phyloP scores from a whole-genome alignment of 1,140 invertebrate species.

The Gonioctena quinquepunctata region DNA sequence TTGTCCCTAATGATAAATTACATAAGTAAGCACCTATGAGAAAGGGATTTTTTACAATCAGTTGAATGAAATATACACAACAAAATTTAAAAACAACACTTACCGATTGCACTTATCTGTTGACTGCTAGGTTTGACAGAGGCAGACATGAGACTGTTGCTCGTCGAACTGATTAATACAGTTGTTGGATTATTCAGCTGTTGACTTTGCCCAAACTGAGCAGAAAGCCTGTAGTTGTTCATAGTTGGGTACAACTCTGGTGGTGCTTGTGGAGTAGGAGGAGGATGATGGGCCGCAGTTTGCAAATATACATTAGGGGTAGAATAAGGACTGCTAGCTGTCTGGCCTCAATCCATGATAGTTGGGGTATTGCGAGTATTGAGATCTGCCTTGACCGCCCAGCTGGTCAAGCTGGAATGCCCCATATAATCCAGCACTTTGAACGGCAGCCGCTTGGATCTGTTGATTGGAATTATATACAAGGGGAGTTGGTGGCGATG shows the following conservation, averaged over 20 bases:
- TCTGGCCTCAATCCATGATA: slow-evolving; percentile 60
- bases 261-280: slow-evolving; percentile 62
- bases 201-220: slow-evolving; percentile 75
- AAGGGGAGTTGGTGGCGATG: slow-evolving; percentile 69
- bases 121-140: slow-evolving; percentile 83
- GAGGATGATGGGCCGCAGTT: slow-evolving; percentile 62
- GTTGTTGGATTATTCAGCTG: slow-evolving; percentile 83
- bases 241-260: slow-evolving; percentile 82
- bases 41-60: not conserved
- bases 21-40: slow-evolving; percentile 5
- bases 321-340: slow-evolving; percentile 64
- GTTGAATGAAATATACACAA: not conserved
- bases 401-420: slow-evolving; percentile 68
- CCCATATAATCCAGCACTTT: slow-evolving; percentile 78
- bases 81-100: slow-evolving; percentile 27
- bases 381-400: slow-evolving; percentile 61
- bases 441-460: slow-evolving; percentile 59
- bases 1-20: slow-evolving; percentile 44
- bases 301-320: slow-evolving; percentile 69
- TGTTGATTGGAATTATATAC: slow-evolving; percentile 77
- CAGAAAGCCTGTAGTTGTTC: slow-evolving; percentile 60
- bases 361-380: slow-evolving; percentile 69
- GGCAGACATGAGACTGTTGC: slow-evolving; percentile 87
- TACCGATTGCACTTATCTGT: slow-evolving; percentile 80
- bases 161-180: slow-evolving; percentile 84